A percentile compares a stretch with the other conserved stretches of the same genome.
phyloP scores from a whole-genome alignment of 2,113 vertebrate species.

The Pagrus major region DNA sequence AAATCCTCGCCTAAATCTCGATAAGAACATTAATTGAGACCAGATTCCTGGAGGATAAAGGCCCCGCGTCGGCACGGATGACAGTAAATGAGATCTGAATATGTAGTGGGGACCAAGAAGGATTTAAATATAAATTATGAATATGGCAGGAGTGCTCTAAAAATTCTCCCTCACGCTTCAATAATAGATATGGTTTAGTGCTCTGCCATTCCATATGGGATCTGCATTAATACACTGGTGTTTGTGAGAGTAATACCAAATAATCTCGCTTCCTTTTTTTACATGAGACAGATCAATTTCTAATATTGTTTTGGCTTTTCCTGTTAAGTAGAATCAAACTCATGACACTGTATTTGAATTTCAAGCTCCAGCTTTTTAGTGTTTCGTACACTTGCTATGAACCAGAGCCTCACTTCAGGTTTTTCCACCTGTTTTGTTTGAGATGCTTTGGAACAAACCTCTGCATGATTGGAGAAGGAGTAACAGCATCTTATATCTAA shows the following conservation, averaged over 20 bases:
- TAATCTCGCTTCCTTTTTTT: conserved; percentile 75
- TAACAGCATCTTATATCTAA: conserved; percentile 12
- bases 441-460: too few relatives aligned
- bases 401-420: background rate
- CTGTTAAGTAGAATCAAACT: background rate
- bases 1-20: conserved; percentile 78
- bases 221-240: conserved; percentile 78
- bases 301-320: background rate
- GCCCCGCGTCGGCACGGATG: conserved; percentile 65
- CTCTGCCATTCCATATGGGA: conserved; percentile 85
- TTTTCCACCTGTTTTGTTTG: background rate
- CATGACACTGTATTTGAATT: background rate
- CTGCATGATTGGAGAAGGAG: background rate
- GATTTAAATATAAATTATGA: conserved; percentile 94
- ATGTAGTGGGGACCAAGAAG: conserved; percentile 80
- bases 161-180: conserved; percentile 90
- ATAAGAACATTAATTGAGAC: conserved; percentile 81
- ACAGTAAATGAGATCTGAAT: conserved; percentile 86
- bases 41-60: conserved; percentile 81
- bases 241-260: conserved; percentile 86
- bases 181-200: conserved; percentile 94
- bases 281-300: background rate
- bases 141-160: conserved; percentile 86
- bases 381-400: background rate
- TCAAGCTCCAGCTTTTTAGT: background rate